phyloP scores from a whole-genome alignment of 2,797 vertebrate species.

The Lithobates pipiens region DNA sequence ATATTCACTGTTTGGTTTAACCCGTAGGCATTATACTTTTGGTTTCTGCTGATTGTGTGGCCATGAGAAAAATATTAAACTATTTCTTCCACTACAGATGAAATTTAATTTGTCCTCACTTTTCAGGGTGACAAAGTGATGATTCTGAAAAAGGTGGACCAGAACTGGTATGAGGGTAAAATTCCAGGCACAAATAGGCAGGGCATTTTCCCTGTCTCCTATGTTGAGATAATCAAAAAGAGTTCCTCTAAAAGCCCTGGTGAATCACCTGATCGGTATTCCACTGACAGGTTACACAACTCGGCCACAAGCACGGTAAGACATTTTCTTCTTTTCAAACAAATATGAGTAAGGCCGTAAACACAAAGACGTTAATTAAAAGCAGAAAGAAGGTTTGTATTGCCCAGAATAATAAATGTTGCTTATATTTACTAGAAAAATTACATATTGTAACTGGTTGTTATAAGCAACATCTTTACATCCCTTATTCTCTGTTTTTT shows the following conservation, averaged over 20 bases:
- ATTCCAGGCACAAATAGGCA: conserved; percentile 91
- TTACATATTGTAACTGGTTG: no score
- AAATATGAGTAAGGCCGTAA: not conserved
- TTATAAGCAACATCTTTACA: no score
- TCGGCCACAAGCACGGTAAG: conserved; percentile 86
- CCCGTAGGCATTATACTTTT: no score
- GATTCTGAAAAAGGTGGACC: conserved; percentile 93
- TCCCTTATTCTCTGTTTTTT: not conserved
- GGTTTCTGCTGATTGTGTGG: no score
- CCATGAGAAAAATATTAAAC: not conserved
- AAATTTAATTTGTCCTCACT: not conserved
- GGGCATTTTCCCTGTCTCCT: conserved; percentile 97
- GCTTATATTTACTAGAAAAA: no score
- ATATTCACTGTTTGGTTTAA: no score
- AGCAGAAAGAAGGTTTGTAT: no score
- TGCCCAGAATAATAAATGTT: no score
- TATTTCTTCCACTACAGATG: not conserved
- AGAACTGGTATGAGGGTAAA: conserved; percentile 98
- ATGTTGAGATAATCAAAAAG: conserved; percentile 90
- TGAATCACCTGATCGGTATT: conserved; percentile 83
- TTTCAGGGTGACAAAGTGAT: conserved; percentile 92
- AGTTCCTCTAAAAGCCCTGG: conserved; percentile 82
- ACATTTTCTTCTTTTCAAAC: conserved; percentile 4
- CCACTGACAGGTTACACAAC: conserved; percentile 83
- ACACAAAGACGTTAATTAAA: no score